Percentiles rank a stretch among this genome's conserved stretches.
phyloP scores from a whole-genome alignment of 1,140 invertebrate genomes.

The Polypedilum vanderplanki region DNA sequence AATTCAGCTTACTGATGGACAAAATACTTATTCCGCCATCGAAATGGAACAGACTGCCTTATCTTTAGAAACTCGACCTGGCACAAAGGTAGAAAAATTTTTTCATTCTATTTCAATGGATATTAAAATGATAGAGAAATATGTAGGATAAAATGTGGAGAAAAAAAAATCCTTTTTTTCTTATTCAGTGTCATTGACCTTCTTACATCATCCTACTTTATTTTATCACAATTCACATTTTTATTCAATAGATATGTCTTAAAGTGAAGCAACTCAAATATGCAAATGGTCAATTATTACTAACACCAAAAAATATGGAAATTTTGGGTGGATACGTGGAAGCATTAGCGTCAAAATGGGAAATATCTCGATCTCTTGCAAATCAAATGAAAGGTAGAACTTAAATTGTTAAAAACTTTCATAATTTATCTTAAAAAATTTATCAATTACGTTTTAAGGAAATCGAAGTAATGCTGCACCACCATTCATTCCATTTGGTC shows the following conservation, averaged over 20 bases:
- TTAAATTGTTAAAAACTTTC: not conserved
- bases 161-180: slow-evolving; percentile 22
- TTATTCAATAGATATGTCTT: slow-evolving; percentile 38
- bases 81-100: slow-evolving; percentile 58
- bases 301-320: slow-evolving; percentile 57
- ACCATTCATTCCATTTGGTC: slow-evolving; percentile 85
- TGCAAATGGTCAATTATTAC: slow-evolving; percentile 62
- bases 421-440: not conserved
- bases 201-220: not conserved
- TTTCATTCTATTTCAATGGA: too few relatives aligned
- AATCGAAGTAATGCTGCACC: slow-evolving; percentile 57
- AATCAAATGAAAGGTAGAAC: slow-evolving; percentile 56
- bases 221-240: not conserved
- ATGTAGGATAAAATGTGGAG: slow-evolving; percentile 31
- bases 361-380: slow-evolving; percentile 71
- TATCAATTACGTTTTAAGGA: not conserved
- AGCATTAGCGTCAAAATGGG: slow-evolving; percentile 83
- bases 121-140: too few relatives aligned
- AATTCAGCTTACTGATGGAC: slow-evolving; percentile 76
- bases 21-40: slow-evolving; percentile 64
- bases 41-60: slow-evolving; percentile 60
- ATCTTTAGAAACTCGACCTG: slow-evolving; percentile 66
- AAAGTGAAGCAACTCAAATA: slow-evolving; percentile 49
- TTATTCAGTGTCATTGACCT: slow-evolving; percentile 2
- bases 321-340: slow-evolving; percentile 74